Evolutionary conservation across 2,113 vertebrate species (phyloP).

Genomic region (Psammodynastes pulverulentus): DNA sequence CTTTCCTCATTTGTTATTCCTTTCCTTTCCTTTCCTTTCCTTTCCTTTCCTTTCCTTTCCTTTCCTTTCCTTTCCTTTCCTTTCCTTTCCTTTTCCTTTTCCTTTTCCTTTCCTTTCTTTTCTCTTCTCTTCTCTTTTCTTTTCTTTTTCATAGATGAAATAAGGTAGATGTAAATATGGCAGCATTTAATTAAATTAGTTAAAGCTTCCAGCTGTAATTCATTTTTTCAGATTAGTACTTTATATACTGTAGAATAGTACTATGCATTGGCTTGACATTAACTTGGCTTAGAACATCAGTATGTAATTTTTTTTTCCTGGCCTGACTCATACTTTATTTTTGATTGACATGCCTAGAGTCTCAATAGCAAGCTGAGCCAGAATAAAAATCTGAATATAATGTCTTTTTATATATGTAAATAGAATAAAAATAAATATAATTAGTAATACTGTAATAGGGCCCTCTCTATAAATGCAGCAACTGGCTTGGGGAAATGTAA

Average conservation of each 20-base stretch:
- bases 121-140: background rate
- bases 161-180: background rate
- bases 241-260: conserved; percentile 36
- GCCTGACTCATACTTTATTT: background rate
- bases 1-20: background rate
- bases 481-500: background rate
- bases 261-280: conserved; percentile 10
- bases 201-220: background rate
- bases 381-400: background rate
- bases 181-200: background rate
- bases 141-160: background rate
- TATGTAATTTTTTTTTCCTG: background rate
- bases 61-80: background rate
- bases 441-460: background rate
- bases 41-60: background rate
- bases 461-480: background rate
- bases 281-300: background rate
- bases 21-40: background rate
- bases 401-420: background rate
- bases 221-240: conserved; percentile 23
- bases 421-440: background rate
- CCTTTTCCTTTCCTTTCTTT: background rate
- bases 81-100: background rate
- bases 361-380: background rate
- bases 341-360: background rate